Evolutionary conservation across 2,797 vertebrate species (phyloP), one percentile per base, ranked within the genome.

Genomic region (Cheirogaleus major): DNA sequence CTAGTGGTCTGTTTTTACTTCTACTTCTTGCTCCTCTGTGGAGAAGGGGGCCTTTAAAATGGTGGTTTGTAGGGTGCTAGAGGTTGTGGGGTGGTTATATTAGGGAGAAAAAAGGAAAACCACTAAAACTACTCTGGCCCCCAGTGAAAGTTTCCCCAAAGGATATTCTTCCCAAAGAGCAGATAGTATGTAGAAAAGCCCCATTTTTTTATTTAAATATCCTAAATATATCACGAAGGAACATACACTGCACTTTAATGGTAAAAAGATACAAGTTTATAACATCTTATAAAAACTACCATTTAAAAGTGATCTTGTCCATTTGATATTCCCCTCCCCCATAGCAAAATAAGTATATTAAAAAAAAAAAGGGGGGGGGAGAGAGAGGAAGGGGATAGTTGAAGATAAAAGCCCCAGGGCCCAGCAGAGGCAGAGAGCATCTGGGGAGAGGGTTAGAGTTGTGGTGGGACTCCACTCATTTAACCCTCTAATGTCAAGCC

Each of bases 231-330:
- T 96, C 97, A 97, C 89, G 73, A 98, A 98, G 97, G 97, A 98
- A 97, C 96, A 95, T 98, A 98, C 98, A 98, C 97, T 97, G 97
- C 97, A 98, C 98, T 98, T 97, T 97, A 98, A 98, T 97, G 97
- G 97, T 98, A 98, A 98, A 98, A 98, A 98, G 98, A 98, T 98
- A 98, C 98, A 98, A 98, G 97, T 98, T 98, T 98, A 98, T 98
- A 98, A 98, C 97, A 98, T 97, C 96, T 98, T 98, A 98, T 98
- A 98, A 98, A 98, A 98, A 98, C 98, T 98, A 98, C 98, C 96
- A 97, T 97, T 98, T 98, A 98, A 98, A 98, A 98, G 98, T 98
- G 97, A 97, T 98, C 95, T 97, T 97, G 97, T 96, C 93, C 95
- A 96, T 88, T 95, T 96, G 92, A 96, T 89, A 94, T 87, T 95